phyloP scores from a whole-genome alignment of 2,113 vertebrate genomes.

The Oryzias woworae region DNA sequence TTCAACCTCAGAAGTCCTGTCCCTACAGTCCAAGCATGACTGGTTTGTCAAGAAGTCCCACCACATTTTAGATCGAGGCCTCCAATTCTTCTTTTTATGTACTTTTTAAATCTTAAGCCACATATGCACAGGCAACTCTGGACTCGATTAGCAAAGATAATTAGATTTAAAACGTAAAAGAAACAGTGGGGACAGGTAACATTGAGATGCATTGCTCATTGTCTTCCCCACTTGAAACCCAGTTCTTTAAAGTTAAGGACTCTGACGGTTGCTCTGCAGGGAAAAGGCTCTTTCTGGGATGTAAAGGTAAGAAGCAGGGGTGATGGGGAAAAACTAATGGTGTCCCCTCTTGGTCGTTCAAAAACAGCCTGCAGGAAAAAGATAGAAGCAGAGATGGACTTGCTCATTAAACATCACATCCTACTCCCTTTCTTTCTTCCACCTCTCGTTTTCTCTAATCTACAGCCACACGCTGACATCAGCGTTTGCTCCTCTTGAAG shows the following conservation, averaged over 20 bases:
- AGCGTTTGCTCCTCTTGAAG: constrained; percentile 9
- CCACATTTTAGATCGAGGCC: not conserved
- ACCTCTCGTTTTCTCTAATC: constrained; percentile 36
- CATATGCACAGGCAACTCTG: too few relatives aligned
- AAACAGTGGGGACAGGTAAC: constrained; percentile 5
- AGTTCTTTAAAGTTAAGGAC: not conserved
- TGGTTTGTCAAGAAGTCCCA: constrained; percentile 49
- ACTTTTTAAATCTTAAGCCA: too few relatives aligned
- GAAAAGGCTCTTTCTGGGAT: constrained; percentile 18
- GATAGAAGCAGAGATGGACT: constrained; percentile 1
- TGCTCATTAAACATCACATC: constrained; percentile 43
- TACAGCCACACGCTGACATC: constrained; percentile 26
- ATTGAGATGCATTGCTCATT: not conserved
- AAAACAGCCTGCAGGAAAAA: constrained; percentile 5
- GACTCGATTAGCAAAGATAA: not conserved
- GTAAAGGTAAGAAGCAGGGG: constrained; percentile 12
- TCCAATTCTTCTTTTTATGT: too few relatives aligned
- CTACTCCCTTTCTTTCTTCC: constrained; percentile 15
- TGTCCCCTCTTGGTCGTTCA: constrained; percentile 22
- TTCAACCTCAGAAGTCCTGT: constrained; percentile 44
- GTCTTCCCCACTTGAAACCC: constrained; percentile 12
- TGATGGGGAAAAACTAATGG: constrained; percentile 7
- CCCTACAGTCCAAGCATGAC: constrained; percentile 43
- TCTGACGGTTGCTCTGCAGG: constrained; percentile 29
- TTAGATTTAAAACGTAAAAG: not conserved